phyloP scores from a whole-genome alignment of 2,113 vertebrate genomes.

The Oreochromis aureus region DNA sequence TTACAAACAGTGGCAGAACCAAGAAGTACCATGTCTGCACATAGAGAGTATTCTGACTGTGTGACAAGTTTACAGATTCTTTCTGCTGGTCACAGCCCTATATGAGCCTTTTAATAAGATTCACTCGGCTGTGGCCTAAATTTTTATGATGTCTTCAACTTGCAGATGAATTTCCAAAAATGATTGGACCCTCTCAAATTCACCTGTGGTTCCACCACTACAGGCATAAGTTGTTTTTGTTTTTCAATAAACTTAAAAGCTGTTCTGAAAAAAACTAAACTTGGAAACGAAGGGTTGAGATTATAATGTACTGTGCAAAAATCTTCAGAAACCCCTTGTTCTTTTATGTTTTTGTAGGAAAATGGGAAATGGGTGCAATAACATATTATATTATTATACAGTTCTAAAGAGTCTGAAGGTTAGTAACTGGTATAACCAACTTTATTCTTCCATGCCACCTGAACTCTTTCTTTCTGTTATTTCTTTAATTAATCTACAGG shows the following conservation, averaged over 20 bases:
- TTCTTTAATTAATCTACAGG: not conserved
- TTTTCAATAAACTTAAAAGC: not conserved
- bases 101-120: slow-evolving; percentile 7
- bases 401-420: not conserved
- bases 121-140: slow-evolving; percentile 6
- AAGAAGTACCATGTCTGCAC: not conserved
- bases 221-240: fast-evolving
- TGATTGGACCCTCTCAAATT: not conserved
- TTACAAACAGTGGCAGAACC: not conserved
- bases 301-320: not conserved
- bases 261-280: not conserved
- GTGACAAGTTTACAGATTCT: not conserved
- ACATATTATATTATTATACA: not conserved
- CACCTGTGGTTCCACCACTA: not conserved
- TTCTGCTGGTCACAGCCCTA: not conserved
- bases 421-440: not conserved
- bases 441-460: not conserved
- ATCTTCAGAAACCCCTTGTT: not conserved
- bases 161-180: not conserved
- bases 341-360: not conserved
- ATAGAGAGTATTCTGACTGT: not conserved
- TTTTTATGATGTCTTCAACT: not conserved
- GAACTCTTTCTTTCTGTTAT: not conserved
- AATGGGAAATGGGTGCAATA: not conserved
- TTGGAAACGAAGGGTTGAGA: not conserved